These are phyloP conservation scores for Cichladusa arquata DNA, from an alignment of 2,113 vertebrate genomes.

Conservation along the genomic window DNA sequence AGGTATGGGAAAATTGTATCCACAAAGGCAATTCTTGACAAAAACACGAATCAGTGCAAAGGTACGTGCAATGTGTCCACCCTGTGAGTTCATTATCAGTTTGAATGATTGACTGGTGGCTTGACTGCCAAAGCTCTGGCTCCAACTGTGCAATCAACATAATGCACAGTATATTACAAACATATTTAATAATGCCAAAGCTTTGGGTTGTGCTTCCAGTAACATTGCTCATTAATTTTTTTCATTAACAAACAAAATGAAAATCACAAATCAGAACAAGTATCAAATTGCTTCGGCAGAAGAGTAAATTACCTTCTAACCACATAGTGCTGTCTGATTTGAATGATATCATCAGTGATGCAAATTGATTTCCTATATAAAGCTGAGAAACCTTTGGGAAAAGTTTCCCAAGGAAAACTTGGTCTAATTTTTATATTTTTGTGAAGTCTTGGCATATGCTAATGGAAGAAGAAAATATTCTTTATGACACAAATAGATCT, in stretches of 20 bases:
- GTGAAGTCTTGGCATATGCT: background rate
- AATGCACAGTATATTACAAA: slow-evolving; percentile 36
- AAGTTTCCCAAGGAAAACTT: slow-evolving; percentile 48
- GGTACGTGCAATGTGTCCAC: slow-evolving; percentile 75
- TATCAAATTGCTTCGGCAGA: slow-evolving; percentile 73
- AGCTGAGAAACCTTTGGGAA: slow-evolving; percentile 58
- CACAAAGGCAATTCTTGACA: slow-evolving; percentile 98
- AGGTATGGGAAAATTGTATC: slow-evolving; percentile 98
- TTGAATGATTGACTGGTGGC: background rate
- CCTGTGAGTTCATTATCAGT: background rate
- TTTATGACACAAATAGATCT: background rate
- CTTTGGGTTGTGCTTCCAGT: slow-evolving; percentile 71
- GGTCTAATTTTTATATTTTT: slow-evolving; percentile 47
- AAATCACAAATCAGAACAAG: slow-evolving; percentile 80
- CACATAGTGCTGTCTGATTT: slow-evolving; percentile 70
- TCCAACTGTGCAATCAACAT: slow-evolving; percentile 32
- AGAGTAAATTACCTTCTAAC: slow-evolving; percentile 77
- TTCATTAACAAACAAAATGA: slow-evolving; percentile 83
- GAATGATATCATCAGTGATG: slow-evolving; percentile 75
- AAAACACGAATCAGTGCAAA: slow-evolving; percentile 99
- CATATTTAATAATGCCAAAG: slow-evolving; percentile 59
- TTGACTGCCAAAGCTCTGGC: background rate
- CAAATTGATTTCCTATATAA: slow-evolving; percentile 77
- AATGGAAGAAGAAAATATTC: background rate
- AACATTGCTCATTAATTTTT: slow-evolving; percentile 80